Percentiles rank a stretch among this genome's conserved stretches.
phyloP scores from a whole-genome alignment of 2,797 vertebrate species.

The Melanotaenia nigrans region DNA sequence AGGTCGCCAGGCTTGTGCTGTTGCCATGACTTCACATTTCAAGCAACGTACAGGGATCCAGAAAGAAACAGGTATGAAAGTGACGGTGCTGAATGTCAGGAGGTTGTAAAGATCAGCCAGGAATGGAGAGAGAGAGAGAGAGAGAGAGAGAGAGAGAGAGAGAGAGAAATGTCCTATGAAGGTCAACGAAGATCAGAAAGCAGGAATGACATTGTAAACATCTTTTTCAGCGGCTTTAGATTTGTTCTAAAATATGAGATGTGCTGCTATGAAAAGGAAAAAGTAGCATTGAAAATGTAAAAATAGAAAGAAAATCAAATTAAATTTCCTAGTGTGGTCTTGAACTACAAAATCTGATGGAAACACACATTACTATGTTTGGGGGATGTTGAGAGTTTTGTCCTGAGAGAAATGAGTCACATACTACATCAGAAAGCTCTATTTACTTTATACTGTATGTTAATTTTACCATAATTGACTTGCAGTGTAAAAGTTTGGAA shows the following conservation, averaged over 20 bases:
- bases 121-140: not conserved
- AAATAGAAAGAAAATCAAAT: not conserved
- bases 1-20: conserved; percentile 59
- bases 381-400: too few relatives aligned
- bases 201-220: not conserved
- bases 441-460: too few relatives aligned
- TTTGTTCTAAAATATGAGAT: not conserved
- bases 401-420: too few relatives aligned
- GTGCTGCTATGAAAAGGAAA: too few relatives aligned
- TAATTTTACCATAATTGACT: too few relatives aligned
- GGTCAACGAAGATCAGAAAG: not conserved
- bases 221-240: not conserved
- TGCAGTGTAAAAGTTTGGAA: too few relatives aligned
- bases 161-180: not conserved
- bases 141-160: not conserved
- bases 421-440: too few relatives aligned
- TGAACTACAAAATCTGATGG: too few relatives aligned
- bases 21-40: conserved; percentile 70
- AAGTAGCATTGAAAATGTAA: not conserved
- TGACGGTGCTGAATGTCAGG: conserved; percentile 9
- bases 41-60: conserved; percentile 43
- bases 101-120: not conserved
- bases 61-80: conserved; percentile 17
- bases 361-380: too few relatives aligned
- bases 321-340: too few relatives aligned